Percentiles rank a stretch among this genome's conserved stretches.
These are phyloP conservation scores for Acropora yongei DNA, from an alignment of 64 coral and sea anemone species.

Conservation along the genomic window DNA sequence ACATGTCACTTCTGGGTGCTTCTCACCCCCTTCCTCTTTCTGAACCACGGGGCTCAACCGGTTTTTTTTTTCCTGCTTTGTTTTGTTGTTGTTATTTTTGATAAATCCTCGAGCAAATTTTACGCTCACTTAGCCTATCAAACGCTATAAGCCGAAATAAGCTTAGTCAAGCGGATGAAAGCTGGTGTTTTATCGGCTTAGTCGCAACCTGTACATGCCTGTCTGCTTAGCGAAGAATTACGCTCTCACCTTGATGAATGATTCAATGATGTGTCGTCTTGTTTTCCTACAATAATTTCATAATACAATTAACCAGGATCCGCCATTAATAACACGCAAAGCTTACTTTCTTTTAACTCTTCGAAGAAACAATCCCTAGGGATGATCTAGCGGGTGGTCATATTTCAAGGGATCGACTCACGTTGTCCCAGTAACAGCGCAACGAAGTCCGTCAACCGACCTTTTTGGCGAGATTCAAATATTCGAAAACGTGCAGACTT, in stretches of 20 bases:
- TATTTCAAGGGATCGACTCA: too few relatives aligned
- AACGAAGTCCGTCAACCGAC: background rate
- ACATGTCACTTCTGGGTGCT: too few relatives aligned
- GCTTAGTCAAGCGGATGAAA: background rate
- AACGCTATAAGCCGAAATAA: background rate
- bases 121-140: background rate
- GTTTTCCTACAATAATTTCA: background rate
- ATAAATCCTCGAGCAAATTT: background rate
- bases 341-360: background rate
- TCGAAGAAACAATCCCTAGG: background rate
- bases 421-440: background rate
- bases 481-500: too few relatives aligned
- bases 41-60: too few relatives aligned
- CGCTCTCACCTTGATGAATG: background rate
- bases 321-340: background rate
- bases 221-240: background rate
- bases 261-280: background rate
- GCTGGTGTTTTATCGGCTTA: background rate
- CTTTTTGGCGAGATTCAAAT: too few relatives aligned
- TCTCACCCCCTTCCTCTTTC: too few relatives aligned
- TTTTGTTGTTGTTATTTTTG: background rate
- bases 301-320: background rate
- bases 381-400: too few relatives aligned
- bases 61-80: too few relatives aligned
- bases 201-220: background rate